These are phyloP conservation scores for Strigamia maritima DNA, from an alignment of 2,888 invertebrate species.

Conservation along the genomic window DNA sequence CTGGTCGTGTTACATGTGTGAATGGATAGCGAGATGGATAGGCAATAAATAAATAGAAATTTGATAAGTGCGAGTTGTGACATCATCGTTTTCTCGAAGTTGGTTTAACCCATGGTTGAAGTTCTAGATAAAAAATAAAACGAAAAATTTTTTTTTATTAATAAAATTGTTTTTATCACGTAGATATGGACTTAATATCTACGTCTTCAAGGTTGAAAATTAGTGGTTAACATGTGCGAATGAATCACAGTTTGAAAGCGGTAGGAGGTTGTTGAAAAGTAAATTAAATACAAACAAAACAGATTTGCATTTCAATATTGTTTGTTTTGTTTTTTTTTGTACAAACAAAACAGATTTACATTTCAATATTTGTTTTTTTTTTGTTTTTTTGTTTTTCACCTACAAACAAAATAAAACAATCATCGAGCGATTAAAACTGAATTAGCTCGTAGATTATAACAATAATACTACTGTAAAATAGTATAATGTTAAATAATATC, in stretches of 20 bases:
- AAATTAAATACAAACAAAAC: neutral
- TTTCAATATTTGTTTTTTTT: neutral
- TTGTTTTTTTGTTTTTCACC: neutral
- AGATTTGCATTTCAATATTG: neutral
- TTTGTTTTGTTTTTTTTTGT: neutral
- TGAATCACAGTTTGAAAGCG: neutral
- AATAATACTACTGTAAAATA: neutral
- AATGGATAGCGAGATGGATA: neutral
- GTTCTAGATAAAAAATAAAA: neutral
- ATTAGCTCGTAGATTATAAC: no score
- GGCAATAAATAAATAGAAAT: neutral
- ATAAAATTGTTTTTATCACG: neutral
- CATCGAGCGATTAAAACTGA: no score
- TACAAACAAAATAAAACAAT: no score
- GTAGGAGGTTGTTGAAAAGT: neutral
- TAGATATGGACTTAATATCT: neutral
- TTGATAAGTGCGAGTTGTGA: neutral
- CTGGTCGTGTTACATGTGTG: neutral
- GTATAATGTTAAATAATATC: neutral
- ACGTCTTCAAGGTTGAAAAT: neutral
- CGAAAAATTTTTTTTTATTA: neutral
- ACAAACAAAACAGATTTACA: no score
- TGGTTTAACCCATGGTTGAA: slow-evolving; percentile 1
- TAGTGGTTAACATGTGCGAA: neutral
- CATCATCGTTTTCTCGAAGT: neutral